phyloP scores from a whole-genome alignment of 1,140 invertebrate genomes.

The Atta texana region DNA sequence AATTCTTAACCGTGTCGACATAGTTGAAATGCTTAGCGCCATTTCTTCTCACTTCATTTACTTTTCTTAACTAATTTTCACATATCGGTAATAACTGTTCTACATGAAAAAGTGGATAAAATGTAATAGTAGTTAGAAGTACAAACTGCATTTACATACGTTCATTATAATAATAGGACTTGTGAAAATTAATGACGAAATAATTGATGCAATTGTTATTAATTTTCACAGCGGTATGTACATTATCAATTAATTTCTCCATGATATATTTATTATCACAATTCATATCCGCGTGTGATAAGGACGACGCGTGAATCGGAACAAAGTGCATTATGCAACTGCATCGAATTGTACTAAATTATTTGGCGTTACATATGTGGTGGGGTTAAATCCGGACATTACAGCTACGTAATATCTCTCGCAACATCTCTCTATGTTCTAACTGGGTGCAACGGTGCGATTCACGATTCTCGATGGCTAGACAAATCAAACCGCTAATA shows the following conservation, averaged over 20 bases:
- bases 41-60: not conserved
- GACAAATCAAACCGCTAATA: conserved; percentile 53
- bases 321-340: conserved; percentile 51
- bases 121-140: too few species aligned
- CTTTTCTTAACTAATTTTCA: not conserved
- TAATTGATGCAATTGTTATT: conserved; percentile 32
- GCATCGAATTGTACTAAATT: conserved; percentile 56
- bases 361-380: conserved; percentile 42
- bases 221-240: conserved; percentile 18
- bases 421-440: conserved; percentile 9
- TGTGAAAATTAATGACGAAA: conserved; percentile 27
- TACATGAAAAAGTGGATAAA: not conserved
- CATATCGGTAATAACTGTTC: not conserved
- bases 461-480: conserved; percentile 41
- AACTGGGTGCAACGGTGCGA: not conserved
- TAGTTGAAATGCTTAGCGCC: not conserved
- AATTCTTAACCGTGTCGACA: not conserved
- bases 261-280: conserved; percentile 43
- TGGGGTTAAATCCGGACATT: conserved; percentile 45
- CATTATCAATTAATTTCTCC: conserved; percentile 41
- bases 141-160: not conserved
- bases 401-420: conserved; percentile 35
- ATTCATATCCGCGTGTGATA: conserved; percentile 20
- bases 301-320: conserved; percentile 39
- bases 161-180: not conserved